Evolutionary conservation across 53 echinoderm and acorn worm genomes (phyloP).

Genomic region (Henricia sp.): DNA sequence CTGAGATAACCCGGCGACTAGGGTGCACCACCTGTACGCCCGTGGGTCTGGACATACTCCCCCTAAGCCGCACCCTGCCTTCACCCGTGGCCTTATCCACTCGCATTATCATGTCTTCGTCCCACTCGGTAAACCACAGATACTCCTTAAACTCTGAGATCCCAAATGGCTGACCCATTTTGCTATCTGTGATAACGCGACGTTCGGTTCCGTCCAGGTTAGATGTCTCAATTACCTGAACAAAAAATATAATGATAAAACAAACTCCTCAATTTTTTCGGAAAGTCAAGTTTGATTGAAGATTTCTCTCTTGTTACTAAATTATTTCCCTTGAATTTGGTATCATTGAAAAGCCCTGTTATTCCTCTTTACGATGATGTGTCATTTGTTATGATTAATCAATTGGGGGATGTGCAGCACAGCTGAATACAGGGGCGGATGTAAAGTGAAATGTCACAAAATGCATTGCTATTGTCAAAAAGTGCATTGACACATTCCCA

Average conservation of each 20-base stretch:
- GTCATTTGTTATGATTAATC: too few relatives aligned
- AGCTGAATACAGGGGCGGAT: too few relatives aligned
- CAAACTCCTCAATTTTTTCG: not conserved
- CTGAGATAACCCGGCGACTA: slow-evolving; percentile 45
- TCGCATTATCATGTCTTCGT: slow-evolving; percentile 71
- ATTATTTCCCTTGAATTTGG: too few relatives aligned
- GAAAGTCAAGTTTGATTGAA: too few relatives aligned
- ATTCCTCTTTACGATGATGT: too few relatives aligned
- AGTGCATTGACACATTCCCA: too few relatives aligned
- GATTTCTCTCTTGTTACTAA: too few relatives aligned
- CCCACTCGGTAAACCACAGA: slow-evolving; percentile 86
- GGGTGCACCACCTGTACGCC: slow-evolving; percentile 78
- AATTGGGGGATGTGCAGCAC: too few relatives aligned
- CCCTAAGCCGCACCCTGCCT: slow-evolving; percentile 65
- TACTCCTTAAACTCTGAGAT: slow-evolving; percentile 73
- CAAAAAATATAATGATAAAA: not conserved
- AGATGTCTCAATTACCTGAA: slow-evolving; percentile 63
- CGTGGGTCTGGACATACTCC: slow-evolving; percentile 63
- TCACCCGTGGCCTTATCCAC: slow-evolving; percentile 68
- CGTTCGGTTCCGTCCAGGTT: slow-evolving; percentile 75
- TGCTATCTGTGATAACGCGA: slow-evolving; percentile 27
- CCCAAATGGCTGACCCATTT: slow-evolving; percentile 72
- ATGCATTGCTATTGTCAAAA: too few relatives aligned
- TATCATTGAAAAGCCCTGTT: too few relatives aligned
- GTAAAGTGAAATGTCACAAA: too few relatives aligned